phyloP scores from a whole-genome alignment of 2,113 vertebrate species.

The Poeciliopsis prolifica region DNA sequence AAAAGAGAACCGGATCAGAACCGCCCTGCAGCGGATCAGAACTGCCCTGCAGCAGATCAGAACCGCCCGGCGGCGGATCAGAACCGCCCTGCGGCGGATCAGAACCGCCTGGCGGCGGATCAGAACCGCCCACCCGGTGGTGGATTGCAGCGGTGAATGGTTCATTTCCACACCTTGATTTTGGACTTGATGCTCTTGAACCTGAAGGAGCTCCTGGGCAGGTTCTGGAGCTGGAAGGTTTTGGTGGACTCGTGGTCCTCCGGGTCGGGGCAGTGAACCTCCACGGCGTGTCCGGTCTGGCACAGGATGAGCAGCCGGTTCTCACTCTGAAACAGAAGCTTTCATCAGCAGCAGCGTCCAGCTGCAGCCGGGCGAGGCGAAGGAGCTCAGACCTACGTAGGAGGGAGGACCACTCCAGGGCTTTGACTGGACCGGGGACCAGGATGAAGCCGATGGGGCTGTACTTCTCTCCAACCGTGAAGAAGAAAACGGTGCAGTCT shows the following conservation, averaged over 20 bases:
- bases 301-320: constrained; percentile 87
- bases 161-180: constrained; percentile 82
- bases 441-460: constrained; percentile 86
- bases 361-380: background rate
- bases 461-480: constrained; percentile 82
- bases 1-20: constrained; percentile 18
- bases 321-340: constrained; percentile 68
- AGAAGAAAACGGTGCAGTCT: constrained; percentile 94
- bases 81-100: too few relatives aligned
- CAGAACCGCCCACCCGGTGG: too few relatives aligned
- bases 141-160: background rate
- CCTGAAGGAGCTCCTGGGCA: constrained; percentile 81
- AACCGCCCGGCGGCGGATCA: too few relatives aligned
- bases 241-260: constrained; percentile 34
- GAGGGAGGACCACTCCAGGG: constrained; percentile 86
- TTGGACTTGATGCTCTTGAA: constrained; percentile 91
- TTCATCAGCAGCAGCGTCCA: background rate
- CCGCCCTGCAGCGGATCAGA: background rate
- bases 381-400: constrained; percentile 75
- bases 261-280: constrained; percentile 79
- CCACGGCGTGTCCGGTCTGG: constrained; percentile 84
- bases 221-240: constrained; percentile 82
- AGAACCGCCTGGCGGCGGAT: too few relatives aligned
- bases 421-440: constrained; percentile 88
- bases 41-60: too few relatives aligned